A percentile compares a stretch with the other conserved stretches of the same genome.
Evolutionary conservation across 2,888 invertebrate species (phyloP).

Genomic region (Andrena minutula): DNA sequence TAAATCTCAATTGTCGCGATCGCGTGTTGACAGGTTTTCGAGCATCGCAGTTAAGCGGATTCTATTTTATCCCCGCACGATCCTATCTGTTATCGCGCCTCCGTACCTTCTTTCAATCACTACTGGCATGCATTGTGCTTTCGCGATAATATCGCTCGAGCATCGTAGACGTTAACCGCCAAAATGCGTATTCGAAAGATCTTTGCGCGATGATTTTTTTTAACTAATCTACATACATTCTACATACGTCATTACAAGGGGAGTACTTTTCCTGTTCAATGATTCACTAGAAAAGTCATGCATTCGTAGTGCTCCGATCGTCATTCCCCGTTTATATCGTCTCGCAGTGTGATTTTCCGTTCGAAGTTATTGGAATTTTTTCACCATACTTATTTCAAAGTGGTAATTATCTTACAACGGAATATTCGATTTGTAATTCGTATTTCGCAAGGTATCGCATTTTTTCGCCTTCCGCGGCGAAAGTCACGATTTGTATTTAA

Average conservation of each 20-base stretch:
- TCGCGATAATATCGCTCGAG: neutral
- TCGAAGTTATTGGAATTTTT: neutral
- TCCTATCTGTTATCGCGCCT: conserved; percentile 1
- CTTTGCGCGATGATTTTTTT: conserved; percentile 46
- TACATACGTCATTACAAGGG: conserved; percentile 74
- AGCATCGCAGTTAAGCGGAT: conserved; percentile 67
- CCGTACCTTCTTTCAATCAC: neutral
- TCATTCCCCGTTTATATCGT: conserved; percentile 1
- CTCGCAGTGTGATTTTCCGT: conserved; percentile 1
- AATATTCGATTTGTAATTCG: conserved; percentile 21
- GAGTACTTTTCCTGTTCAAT: conserved; percentile 71
- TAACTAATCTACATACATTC: conserved; percentile 70
- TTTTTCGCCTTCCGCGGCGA: neutral
- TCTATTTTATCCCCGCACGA: conserved; percentile 46
- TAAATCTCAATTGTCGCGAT: conserved; percentile 54
- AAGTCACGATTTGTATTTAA: neutral
- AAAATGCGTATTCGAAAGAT: conserved; percentile 40
- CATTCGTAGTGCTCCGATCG: conserved; percentile 9
- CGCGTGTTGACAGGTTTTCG: conserved; percentile 77
- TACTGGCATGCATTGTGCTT: neutral
- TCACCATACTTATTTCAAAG: conserved; percentile 12
- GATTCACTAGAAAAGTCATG: conserved; percentile 72
- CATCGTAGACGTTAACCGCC: conserved; percentile 45
- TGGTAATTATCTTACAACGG: conserved; percentile 15
- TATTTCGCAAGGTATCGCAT: neutral